phyloP scores from a whole-genome alignment of 2,113 vertebrate genomes.

The Leptocoma aspasia region DNA sequence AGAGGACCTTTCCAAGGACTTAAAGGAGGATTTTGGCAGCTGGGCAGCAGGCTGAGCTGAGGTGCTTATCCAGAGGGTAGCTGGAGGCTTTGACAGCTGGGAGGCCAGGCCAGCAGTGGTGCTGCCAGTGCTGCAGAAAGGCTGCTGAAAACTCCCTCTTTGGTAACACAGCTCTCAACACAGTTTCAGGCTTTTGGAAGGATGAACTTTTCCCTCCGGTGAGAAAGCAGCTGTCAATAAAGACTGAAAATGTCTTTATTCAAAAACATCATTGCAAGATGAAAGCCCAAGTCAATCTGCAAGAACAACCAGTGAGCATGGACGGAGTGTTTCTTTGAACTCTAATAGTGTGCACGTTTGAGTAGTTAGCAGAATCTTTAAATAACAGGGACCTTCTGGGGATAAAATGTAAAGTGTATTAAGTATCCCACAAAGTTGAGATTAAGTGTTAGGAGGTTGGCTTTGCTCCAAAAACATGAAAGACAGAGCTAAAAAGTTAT shows the following conservation, averaged over 20 bases:
- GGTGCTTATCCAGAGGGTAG: conserved; percentile 42
- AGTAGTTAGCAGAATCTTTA: conserved; percentile 57
- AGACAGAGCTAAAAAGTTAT: conserved; percentile 60
- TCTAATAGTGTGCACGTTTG: conserved; percentile 19
- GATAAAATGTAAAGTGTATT: conserved; percentile 64
- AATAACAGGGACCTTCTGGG: conserved; percentile 50
- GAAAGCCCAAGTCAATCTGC: conserved; percentile 17
- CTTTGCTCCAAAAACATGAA: conserved; percentile 53
- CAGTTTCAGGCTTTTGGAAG: conserved; percentile 4
- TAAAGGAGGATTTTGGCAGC: conserved; percentile 48
- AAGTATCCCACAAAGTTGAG: conserved; percentile 63
- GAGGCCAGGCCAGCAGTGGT: neutral
- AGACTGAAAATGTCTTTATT: conserved; percentile 40
- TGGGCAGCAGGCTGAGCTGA: conserved; percentile 21
- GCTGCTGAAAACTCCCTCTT: neutral
- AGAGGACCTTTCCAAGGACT: conserved; percentile 30
- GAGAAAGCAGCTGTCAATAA: conserved; percentile 41
- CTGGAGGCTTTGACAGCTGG: conserved; percentile 42
- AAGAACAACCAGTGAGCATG: conserved; percentile 5
- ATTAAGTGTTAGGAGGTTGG: conserved; percentile 64
- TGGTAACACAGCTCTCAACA: neutral
- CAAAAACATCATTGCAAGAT: conserved; percentile 33
- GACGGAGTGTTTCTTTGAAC: conserved; percentile 36
- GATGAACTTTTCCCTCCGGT: conserved; percentile 12
- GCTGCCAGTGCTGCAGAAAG: neutral